These are phyloP conservation scores for Ophraella communa DNA, from an alignment of 2,888 invertebrate genomes.

Conservation along the genomic window DNA sequence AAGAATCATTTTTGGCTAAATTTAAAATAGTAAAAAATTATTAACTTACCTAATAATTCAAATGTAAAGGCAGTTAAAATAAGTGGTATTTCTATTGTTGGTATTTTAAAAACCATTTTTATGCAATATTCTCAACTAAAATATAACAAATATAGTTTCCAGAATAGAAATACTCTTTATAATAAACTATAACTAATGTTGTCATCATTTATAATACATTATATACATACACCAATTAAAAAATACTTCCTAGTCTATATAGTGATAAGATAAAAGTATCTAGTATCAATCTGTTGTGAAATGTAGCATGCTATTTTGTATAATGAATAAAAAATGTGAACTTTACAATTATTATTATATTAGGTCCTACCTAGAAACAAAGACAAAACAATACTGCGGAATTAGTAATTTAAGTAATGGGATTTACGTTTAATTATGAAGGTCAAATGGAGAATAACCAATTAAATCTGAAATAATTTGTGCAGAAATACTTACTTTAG, in stretches of 20 bases:
- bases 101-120: slow-evolving; percentile 9
- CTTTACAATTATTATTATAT: no score
- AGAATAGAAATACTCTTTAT: not conserved
- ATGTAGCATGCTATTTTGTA: not conserved
- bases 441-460: not conserved
- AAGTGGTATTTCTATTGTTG: slow-evolving; percentile 14
- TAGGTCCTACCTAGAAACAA: not conserved
- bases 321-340: no score
- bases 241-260: slow-evolving; percentile 1
- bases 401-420: not conserved
- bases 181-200: not conserved
- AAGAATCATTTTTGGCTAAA: no score
- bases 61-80: slow-evolving; percentile 4
- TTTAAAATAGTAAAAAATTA: not conserved
- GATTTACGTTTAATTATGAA: not conserved
- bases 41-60: slow-evolving; percentile 17
- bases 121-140: not conserved
- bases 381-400: not conserved
- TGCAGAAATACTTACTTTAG: not conserved
- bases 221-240: no score
- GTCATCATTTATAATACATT: no score
- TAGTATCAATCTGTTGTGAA: not conserved
- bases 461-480: not conserved
- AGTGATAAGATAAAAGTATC: slow-evolving; percentile 2
- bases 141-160: not conserved